Conservation (phyloP, 53 echinoderm and acorn worm genomes). For the Patiria pectinifera region DNA sequence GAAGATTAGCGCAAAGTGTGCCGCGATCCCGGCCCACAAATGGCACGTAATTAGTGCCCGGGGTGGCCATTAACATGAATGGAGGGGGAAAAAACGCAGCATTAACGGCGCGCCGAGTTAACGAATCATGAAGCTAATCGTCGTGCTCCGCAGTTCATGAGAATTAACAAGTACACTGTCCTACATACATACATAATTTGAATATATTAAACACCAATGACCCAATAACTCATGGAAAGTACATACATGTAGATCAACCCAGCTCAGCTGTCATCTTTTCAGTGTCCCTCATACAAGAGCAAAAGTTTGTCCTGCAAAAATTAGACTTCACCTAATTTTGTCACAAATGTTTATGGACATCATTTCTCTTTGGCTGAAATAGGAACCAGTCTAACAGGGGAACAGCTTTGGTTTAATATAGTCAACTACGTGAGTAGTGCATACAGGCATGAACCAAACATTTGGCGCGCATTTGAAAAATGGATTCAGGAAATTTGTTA, state of each 20-base stretch:
- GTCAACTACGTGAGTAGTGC: too few species aligned
- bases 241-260: neutral
- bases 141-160: neutral
- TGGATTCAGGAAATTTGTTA: too few species aligned
- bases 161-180: conserved; percentile 60
- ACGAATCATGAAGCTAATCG: conserved; percentile 63
- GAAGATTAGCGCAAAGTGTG: conserved; percentile 51
- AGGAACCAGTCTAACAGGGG: too few species aligned
- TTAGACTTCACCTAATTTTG: too few species aligned
- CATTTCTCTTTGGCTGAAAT: too few species aligned
- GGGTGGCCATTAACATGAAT: conserved; percentile 49
- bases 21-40: conserved; percentile 35
- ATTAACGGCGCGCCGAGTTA: conserved; percentile 40
- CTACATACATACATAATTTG: conserved; percentile 35
- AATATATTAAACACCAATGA: neutral
- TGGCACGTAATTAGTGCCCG: conserved; percentile 42
- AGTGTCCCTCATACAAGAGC: too few species aligned
- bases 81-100: conserved; percentile 4
- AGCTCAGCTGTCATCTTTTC: neutral
- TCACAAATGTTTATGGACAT: too few species aligned
- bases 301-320: too few species aligned
- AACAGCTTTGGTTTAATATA: too few species aligned
- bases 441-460: too few species aligned
- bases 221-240: neutral
- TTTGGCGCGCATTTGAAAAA: too few species aligned